Conservation (phyloP, 2,797 vertebrate genomes). For the Phylloscopus collybita region DNA sequence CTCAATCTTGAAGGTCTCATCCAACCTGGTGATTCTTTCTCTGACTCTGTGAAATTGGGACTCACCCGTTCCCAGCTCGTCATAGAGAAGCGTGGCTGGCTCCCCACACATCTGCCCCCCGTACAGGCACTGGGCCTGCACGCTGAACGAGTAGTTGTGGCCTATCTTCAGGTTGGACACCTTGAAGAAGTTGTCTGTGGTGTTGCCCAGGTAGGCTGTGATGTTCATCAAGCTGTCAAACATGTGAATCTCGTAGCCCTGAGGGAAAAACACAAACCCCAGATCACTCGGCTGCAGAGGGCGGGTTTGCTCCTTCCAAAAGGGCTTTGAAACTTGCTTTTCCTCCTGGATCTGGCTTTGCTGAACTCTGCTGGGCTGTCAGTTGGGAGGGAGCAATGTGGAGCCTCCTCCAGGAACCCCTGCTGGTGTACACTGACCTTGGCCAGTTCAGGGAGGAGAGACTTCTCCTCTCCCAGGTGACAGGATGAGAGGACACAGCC, state of each 20-base stretch:
- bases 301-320: background rate
- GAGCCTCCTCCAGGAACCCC: background rate
- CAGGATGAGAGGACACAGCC: background rate
- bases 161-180: conserved; percentile 88
- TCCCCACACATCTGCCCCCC: conserved; percentile 92
- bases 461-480: background rate
- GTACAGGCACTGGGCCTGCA: conserved; percentile 91
- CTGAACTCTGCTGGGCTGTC: background rate
- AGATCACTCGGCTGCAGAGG: background rate
- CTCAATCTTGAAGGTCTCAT: background rate
- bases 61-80: conserved; percentile 82
- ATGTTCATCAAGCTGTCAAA: conserved; percentile 88
- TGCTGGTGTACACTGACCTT: background rate
- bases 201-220: conserved; percentile 89
- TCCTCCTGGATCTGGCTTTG: background rate
- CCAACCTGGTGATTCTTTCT: background rate
- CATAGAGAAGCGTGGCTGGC: conserved; percentile 87
- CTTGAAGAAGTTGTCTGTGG: conserved; percentile 92
- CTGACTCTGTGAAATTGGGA: background rate
- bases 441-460: background rate
- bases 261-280: background rate
- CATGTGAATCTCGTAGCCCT: conserved; percentile 95
- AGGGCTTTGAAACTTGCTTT: background rate
- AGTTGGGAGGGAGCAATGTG: background rate
- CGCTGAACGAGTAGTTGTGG: conserved; percentile 94